Conservation (phyloP, 2,888 invertebrate species). For the Gymnosoma rotundatum region DNA sequence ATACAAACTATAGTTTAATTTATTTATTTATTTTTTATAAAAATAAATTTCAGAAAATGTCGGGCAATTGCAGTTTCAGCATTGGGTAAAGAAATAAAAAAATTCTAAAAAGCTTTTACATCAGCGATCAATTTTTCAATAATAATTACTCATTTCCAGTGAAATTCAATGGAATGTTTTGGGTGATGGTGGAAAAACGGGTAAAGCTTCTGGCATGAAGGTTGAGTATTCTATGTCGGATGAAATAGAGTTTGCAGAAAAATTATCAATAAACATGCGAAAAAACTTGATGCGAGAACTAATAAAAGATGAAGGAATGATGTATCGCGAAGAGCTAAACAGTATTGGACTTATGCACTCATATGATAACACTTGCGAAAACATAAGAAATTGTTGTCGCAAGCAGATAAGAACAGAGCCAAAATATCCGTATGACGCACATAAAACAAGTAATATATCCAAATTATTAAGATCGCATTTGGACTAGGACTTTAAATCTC, state of each 20-base stretch:
- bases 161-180: slow-evolving; percentile 26
- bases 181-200: background rate
- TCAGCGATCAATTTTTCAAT: background rate
- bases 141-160: background rate
- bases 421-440: background rate
- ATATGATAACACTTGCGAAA: slow-evolving; percentile 13
- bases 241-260: slow-evolving; percentile 45
- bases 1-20: background rate
- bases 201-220: slow-evolving; percentile 44
- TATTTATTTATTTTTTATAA: background rate
- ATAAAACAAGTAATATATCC: background rate
- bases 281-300: slow-evolving; percentile 29
- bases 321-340: slow-evolving; percentile 18
- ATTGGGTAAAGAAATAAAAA: slow-evolving; percentile 13
- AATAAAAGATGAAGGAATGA: background rate
- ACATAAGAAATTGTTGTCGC: background rate
- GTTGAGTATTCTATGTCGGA: slow-evolving; percentile 52
- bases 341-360: slow-evolving; percentile 19
- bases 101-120: background rate
- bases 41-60: background rate
- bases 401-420: background rate
- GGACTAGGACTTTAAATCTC: too few species aligned
- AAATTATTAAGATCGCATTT: slow-evolving; percentile 28
- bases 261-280: slow-evolving; percentile 13
- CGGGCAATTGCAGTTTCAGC: background rate